Conservation (phyloP, 2,888 invertebrate genomes). For the Noctua comes region DNA sequence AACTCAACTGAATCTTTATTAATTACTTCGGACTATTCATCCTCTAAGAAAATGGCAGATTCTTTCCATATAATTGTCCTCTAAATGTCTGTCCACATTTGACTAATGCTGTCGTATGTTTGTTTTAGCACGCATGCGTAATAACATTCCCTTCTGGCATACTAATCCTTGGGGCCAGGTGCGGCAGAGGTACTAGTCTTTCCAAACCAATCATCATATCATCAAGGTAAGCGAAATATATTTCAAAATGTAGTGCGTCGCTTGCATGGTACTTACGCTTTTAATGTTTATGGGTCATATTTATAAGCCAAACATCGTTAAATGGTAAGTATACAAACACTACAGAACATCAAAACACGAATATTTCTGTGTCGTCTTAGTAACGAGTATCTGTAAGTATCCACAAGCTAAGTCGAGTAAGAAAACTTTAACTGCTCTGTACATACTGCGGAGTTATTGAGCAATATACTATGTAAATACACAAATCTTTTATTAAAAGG, state of each 20-base stretch:
- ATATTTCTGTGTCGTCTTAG: slow-evolving; percentile 31
- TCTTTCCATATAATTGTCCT: slow-evolving; percentile 65
- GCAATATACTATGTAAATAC: slow-evolving; percentile 74
- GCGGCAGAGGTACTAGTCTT: slow-evolving; percentile 80
- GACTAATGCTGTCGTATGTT: slow-evolving; percentile 89
- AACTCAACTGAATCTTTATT: slow-evolving; percentile 32
- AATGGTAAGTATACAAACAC: slow-evolving; percentile 78
- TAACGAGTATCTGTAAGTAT: slow-evolving; percentile 68
- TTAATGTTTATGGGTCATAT: slow-evolving; percentile 57
- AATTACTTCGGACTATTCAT: slow-evolving; percentile 45
- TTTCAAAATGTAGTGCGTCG: slow-evolving; percentile 71
- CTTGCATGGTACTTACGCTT: slow-evolving; percentile 74
- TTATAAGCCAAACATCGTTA: slow-evolving; percentile 49
- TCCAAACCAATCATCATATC: slow-evolving; percentile 74
- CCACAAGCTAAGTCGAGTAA: slow-evolving; percentile 53
- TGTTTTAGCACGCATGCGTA: slow-evolving; percentile 91
- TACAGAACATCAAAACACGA: slow-evolving; percentile 59
- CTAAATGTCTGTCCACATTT: slow-evolving; percentile 74
- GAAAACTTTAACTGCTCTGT: slow-evolving; percentile 79
- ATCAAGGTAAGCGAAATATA: slow-evolving; percentile 81
- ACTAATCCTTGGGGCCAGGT: slow-evolving; percentile 88
- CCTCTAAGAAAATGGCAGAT: slow-evolving; percentile 74
- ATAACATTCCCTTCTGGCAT: slow-evolving; percentile 91
- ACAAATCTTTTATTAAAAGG: slow-evolving; percentile 68
- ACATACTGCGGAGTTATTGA: slow-evolving; percentile 78